Conservation (phyloP, 2,797 vertebrate genomes). For the Ptychobarbus kaznakovi region DNA sequence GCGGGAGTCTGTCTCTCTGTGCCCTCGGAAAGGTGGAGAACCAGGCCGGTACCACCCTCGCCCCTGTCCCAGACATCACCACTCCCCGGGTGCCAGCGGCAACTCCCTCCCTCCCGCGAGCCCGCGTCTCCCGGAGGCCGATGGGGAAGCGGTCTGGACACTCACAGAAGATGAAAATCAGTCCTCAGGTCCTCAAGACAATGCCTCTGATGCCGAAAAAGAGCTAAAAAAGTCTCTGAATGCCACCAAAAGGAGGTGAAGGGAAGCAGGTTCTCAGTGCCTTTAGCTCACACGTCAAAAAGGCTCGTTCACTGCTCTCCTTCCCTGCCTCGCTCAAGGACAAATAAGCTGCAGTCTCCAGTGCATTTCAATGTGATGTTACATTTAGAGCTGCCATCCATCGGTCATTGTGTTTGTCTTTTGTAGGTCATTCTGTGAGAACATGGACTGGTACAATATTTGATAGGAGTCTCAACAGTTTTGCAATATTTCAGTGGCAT, state of each 20-base stretch:
- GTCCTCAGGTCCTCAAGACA: constrained; percentile 63
- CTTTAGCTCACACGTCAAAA: constrained; percentile 8
- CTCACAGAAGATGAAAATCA: constrained; percentile 50
- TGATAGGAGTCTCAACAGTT: not conserved
- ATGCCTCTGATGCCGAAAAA: constrained; percentile 67
- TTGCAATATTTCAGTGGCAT: constrained; percentile 5
- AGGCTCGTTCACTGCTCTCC: not conserved
- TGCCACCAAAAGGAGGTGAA: constrained; percentile 50
- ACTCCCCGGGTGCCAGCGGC: constrained; percentile 21
- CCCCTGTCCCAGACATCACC: constrained; percentile 54
- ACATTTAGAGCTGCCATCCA: constrained; percentile 7
- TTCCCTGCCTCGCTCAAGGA: constrained; percentile 3
- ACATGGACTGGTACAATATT: constrained; percentile 11
- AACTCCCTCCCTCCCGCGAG: constrained; percentile 49
- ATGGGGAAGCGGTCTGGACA: constrained; percentile 50
- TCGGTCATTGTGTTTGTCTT: not conserved
- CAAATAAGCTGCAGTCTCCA: constrained; percentile 26
- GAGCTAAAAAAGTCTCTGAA: constrained; percentile 39
- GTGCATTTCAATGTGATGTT: constrained; percentile 10
- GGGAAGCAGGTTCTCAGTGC: not conserved
- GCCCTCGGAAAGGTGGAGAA: constrained; percentile 59
- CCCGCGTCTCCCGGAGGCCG: constrained; percentile 56
- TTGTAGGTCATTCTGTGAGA: constrained; percentile 6
- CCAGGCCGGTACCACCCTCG: constrained; percentile 31
- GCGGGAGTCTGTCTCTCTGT: constrained; percentile 87